Percentiles rank a stretch among this genome's conserved stretches.
phyloP scores from a whole-genome alignment of 2,797 vertebrate genomes.

The Notamacropus eugenii region DNA sequence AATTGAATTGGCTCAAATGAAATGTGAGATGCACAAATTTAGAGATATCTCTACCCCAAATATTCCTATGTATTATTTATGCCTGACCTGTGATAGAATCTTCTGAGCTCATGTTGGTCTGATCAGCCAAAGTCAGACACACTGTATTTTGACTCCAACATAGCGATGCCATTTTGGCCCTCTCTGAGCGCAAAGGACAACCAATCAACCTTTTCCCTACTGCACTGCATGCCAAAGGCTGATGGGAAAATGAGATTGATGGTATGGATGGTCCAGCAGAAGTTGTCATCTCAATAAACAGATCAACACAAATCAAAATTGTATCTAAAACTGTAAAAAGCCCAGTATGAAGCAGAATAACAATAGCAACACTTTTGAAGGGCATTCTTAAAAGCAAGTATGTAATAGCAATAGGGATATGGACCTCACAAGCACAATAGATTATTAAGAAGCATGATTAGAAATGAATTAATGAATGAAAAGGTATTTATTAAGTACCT shows the following conservation, averaged over 20 bases:
- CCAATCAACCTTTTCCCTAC: not conserved
- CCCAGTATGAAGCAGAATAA: constrained; percentile 44
- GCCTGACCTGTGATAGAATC: too few species aligned
- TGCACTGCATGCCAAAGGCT: not conserved
- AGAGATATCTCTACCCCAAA: too few species aligned
- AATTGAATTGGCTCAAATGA: too few species aligned
- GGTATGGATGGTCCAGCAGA: not conserved
- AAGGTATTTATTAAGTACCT: not conserved
- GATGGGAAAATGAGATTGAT: not conserved
- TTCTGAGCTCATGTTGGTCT: too few species aligned
- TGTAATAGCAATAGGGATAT: not conserved
- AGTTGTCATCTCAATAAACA: constrained; percentile 14
- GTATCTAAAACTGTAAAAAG: constrained; percentile 7
- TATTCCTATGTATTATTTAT: too few species aligned
- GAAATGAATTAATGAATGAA: too few species aligned
- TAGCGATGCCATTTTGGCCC: too few species aligned
- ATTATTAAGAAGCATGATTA: constrained; percentile 5
- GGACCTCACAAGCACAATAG: constrained; percentile 7
- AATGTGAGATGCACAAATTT: too few species aligned
- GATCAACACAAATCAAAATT: constrained; percentile 28
- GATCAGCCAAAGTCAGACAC: too few species aligned
- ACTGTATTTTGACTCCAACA: too few species aligned
- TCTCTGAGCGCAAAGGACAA: too few species aligned
- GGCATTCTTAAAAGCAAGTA: constrained; percentile 30
- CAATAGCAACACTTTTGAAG: not conserved